phyloP scores from a whole-genome alignment of 2,888 invertebrate species.

The Drosophila dives region DNA sequence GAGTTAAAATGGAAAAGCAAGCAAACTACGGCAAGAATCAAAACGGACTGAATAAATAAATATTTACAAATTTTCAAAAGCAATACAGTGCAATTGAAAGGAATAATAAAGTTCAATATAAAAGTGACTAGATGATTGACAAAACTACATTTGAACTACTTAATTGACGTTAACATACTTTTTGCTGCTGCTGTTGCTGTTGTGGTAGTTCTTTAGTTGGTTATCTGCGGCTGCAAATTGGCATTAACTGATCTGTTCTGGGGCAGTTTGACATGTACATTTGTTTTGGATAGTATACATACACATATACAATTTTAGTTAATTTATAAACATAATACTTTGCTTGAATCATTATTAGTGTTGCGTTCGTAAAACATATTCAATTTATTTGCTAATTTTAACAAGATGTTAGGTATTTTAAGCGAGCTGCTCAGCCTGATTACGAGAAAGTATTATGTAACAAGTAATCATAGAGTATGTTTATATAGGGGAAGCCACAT shows the following conservation, averaged over 20 bases:
- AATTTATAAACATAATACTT: conserved; percentile 53
- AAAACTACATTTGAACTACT: conserved; percentile 17
- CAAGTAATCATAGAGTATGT: conserved; percentile 27
- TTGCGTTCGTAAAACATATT: conserved; percentile 52
- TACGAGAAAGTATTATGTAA: conserved; percentile 24
- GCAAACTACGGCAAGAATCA: neutral
- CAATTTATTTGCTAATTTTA: conserved; percentile 40
- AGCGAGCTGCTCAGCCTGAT: conserved; percentile 44
- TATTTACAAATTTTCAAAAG: conserved; percentile 12
- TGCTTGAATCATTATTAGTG: conserved; percentile 61
- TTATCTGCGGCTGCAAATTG: conserved; percentile 45
- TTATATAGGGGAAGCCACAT: conserved; percentile 32
- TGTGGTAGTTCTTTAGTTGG: conserved; percentile 42
- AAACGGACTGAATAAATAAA: neutral
- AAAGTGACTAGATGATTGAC: neutral
- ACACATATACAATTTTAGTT: conserved; percentile 17
- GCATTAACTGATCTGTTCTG: conserved; percentile 54
- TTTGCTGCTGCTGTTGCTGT: conserved; percentile 41
- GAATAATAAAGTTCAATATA: neutral
- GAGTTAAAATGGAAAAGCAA: neutral
- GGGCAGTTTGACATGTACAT: conserved; percentile 55
- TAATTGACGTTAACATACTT: conserved; percentile 42
- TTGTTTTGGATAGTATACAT: conserved; percentile 34
- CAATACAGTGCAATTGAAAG: conserved; percentile 15
- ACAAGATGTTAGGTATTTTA: conserved; percentile 22